Percentiles rank a stretch among this genome's conserved stretches.
Evolutionary conservation across 1,140 invertebrate species (phyloP).

Genomic region (Panagrolaimus sp.): DNA sequence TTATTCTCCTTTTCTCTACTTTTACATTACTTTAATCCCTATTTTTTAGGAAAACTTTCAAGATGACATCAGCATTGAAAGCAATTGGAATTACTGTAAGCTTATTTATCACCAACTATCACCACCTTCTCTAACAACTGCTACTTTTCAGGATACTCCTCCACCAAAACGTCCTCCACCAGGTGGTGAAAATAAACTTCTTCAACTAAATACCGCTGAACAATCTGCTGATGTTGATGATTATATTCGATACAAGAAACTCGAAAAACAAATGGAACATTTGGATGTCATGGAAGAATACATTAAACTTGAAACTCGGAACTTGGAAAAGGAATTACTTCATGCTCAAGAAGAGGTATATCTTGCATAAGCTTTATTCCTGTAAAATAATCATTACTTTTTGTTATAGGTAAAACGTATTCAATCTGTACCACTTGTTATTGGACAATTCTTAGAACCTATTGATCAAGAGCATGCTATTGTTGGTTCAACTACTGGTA

Average conservation of each 20-base stretch:
- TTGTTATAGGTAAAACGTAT: conserved; percentile 78
- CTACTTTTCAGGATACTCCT: neutral
- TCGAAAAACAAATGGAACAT: conserved; percentile 90
- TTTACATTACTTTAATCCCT: too few species aligned
- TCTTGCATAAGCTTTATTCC: neutral
- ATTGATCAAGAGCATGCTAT: conserved; percentile 97
- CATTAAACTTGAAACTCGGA: conserved; percentile 94
- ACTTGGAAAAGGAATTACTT: conserved; percentile 91
- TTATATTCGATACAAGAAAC: conserved; percentile 68
- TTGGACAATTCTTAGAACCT: conserved; percentile 94
- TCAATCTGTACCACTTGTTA: conserved; percentile 91
- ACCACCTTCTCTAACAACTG: neutral
- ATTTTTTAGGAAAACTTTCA: too few species aligned
- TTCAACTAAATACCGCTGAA: neutral
- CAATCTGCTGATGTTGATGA: conserved; percentile 29
- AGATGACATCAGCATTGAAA: conserved; percentile 8
- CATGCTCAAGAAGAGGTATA: conserved; percentile 82
- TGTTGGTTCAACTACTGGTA: conserved; percentile 73
- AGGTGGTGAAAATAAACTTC: neutral
- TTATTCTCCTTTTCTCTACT: too few species aligned
- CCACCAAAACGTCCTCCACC: neutral
- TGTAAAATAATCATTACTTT: conserved; percentile 5
- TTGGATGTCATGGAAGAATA: conserved; percentile 95
- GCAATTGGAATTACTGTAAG: conserved; percentile 15
- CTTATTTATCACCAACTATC: neutral